Evolutionary conservation across 2,888 invertebrate species (phyloP).

Genomic region (Protonemura montana): DNA sequence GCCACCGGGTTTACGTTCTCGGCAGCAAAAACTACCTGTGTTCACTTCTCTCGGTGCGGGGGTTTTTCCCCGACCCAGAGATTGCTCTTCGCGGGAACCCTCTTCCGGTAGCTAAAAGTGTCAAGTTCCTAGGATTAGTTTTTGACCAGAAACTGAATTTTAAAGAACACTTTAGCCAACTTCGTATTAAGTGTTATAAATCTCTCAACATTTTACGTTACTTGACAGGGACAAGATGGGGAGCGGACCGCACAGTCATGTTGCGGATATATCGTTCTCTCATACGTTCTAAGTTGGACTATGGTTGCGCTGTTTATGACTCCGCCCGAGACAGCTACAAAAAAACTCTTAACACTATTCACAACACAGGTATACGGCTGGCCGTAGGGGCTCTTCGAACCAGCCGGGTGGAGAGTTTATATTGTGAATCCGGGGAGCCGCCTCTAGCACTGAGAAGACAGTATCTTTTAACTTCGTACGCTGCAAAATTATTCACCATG

Average conservation of each 20-base stretch:
- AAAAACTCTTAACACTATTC: background rate
- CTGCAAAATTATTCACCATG: background rate
- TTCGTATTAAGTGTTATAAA: background rate
- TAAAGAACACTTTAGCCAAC: slow-evolving; percentile 16
- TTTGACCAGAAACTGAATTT: slow-evolving; percentile 40
- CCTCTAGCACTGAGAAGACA: background rate
- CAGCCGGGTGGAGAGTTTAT: slow-evolving; percentile 22
- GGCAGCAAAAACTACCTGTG: slow-evolving; percentile 23
- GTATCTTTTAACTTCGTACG: background rate
- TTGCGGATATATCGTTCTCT: slow-evolving; percentile 25
- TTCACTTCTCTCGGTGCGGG: slow-evolving; percentile 30
- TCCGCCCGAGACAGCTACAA: background rate
- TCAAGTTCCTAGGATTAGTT: slow-evolving; percentile 30
- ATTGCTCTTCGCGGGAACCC: slow-evolving; percentile 2
- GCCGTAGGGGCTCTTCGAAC: slow-evolving; percentile 19
- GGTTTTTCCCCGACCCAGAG: slow-evolving; percentile 10
- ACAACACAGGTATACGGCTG: slow-evolving; percentile 8
- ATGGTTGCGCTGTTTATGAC: slow-evolving; percentile 22
- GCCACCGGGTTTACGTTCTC: slow-evolving; percentile 39
- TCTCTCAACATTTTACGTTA: slow-evolving; percentile 27
- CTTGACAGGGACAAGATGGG: slow-evolving; percentile 16
- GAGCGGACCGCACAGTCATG: slow-evolving; percentile 34
- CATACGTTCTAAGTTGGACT: slow-evolving; percentile 9
- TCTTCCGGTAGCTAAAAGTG: background rate
- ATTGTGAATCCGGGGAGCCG: background rate